phyloP scores from a whole-genome alignment of 2,113 vertebrate species.

The Tichodroma muraria region DNA sequence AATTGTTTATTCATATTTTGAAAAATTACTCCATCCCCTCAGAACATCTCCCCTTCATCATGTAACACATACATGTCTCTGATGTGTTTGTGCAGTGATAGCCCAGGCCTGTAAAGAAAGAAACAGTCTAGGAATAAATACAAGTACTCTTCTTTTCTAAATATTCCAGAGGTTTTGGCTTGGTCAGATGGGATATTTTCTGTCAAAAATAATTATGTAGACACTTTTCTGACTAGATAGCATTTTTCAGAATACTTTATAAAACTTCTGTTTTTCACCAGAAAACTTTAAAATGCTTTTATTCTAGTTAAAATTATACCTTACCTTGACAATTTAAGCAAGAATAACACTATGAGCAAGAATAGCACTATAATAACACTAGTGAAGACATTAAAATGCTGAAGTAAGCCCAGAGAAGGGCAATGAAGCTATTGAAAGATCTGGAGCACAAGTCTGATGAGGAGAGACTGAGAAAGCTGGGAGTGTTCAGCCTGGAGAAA shows the following conservation, averaged over 20 bases:
- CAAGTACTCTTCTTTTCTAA: background rate
- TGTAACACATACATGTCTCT: background rate
- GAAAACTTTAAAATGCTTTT: background rate
- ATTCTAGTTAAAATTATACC: background rate
- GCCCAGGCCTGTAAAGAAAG: background rate
- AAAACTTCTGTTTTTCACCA: background rate
- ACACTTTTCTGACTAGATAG: background rate
- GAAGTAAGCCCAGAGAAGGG: background rate
- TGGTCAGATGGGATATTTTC: background rate
- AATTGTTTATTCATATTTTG: background rate
- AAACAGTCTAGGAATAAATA: background rate
- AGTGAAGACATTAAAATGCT: background rate
- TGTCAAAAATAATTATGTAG: background rate
- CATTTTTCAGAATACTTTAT: background rate
- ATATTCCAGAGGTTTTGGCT: background rate
- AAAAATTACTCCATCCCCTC: background rate
- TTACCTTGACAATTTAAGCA: background rate
- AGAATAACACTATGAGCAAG: background rate
- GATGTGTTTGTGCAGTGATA: background rate
- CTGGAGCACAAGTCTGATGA: background rate
- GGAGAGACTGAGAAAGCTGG: background rate
- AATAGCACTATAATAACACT: background rate
- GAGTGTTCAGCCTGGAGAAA: background rate
- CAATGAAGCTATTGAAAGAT: background rate
- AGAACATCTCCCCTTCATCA: background rate